Base-by-base conservation (phyloP, 2,888 invertebrate genomes). In the Noctua janthe region DNA sequence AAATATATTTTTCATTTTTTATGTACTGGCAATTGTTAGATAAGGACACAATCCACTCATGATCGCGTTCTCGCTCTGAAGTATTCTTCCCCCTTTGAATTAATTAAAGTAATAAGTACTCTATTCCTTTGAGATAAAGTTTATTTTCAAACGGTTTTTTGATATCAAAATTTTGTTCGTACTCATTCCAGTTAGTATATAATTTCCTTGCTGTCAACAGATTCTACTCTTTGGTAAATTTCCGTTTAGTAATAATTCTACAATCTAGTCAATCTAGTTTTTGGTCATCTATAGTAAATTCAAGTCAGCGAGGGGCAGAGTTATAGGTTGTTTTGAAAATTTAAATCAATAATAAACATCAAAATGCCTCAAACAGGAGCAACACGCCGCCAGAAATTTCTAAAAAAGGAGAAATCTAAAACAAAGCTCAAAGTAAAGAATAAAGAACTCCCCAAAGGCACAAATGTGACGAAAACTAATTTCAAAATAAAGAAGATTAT, bases 401-500 rank as follows among this genome's bases (percentile, higher is more conserved):
- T 98, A 7, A 98, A 98, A 89, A 97, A 98, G 0, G 99, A 99
- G 94, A 99, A 99, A 92, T 98, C 98, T 0, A 99, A 99, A 97
- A 98, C 98, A 0, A 99, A 99, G 94, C 94, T 99, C 56, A 99
- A 99, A 95, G 97, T 98, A 39, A 98, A 98, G 81, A 76, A 70
- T 74, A 98, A 98, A 94, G 97, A 98, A 91, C 94, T 99, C 75
- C 98, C 98, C 0, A 99, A 99, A 96, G 99, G 99, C 13, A 97
- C 98, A 75, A 99, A 99, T 97, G 98, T 99, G 8, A 99, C 99
- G 0, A 98, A 99, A 93, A 98, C 99, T 0, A 98, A 98, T 90
- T 99, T 99, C 91, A 99, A 99, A 97, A 97, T 99, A 0, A 98
- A 98, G 91, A 98, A 99, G 92, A 99, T 99, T 88, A 97, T 99